Evolutionary conservation across 2,888 invertebrate genomes (phyloP), one percentile per base, ranked within the genome.

Genomic region (Operophtera brumata): DNA sequence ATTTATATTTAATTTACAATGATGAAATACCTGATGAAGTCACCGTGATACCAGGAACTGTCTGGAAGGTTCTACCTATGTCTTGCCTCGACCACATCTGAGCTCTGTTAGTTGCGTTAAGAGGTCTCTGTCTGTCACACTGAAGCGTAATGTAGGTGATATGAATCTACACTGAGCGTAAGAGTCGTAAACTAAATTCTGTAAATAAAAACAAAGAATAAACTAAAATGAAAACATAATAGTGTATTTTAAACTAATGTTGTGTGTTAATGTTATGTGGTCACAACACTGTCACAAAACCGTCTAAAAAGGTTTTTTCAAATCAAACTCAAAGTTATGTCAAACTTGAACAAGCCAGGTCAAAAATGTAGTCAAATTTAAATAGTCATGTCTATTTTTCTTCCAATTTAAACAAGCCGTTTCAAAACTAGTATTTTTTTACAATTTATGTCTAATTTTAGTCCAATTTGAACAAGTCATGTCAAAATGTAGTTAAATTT

Each of bases 41-140:
- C 76, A 73, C 76, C 68, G 49, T 60, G 56, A 56, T 60, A 65
- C 66, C 68, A 66, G 62, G 66, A 62, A 37, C 57, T 66, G 67
- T 66, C 71, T 66, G 66, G 57, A 61, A 62, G 56, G 54, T 60
- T 59, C 80, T 80, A 79, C 61, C 85, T 90, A 90, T 90, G 89
- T 90, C 89, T 90, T 89, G 89, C 89, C 86, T 69, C 84, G 86
- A 83, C 86, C 88, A 89, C 88, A 87, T 86, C 84, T 67, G 83
- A 86, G 88, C 88, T 86, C 88, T 62, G 80, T 88, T 86, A 86
- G 80, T 86, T 65, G 62, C 65, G 68, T 66, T 69, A 67, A 42
- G 67, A 57, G 61, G 61, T 66, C 61, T 52, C 59, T 70, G 63
- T 54, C 56, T 63, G 58, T 68, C 64, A 78, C 78, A 80, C 80